Evolutionary conservation across 2,888 invertebrate species (phyloP).

Genomic region (Acronicta alni): DNA sequence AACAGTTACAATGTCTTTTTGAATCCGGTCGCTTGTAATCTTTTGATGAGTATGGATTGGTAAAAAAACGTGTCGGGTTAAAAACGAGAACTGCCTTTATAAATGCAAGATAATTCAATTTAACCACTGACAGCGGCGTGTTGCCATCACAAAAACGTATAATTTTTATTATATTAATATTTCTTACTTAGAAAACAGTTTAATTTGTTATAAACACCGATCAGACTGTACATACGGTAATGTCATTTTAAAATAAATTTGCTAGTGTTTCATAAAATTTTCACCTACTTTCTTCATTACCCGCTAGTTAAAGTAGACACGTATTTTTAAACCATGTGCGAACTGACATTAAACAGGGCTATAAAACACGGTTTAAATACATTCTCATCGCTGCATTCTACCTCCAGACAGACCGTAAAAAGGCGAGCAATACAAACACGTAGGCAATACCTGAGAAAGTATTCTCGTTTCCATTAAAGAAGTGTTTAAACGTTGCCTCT

Average conservation of each 20-base stretch:
- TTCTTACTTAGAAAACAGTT: constrained; percentile 5
- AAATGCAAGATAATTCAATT: constrained; percentile 25
- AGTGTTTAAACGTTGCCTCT: constrained; percentile 39
- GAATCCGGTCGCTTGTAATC: constrained; percentile 33
- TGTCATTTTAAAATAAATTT: constrained; percentile 1
- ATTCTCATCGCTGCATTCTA: constrained; percentile 38
- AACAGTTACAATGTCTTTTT: constrained; percentile 34
- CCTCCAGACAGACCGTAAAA: constrained; percentile 46
- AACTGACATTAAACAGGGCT: constrained; percentile 25
- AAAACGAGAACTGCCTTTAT: constrained; percentile 9
- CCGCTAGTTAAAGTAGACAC: constrained; percentile 2
- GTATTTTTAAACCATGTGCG: constrained; percentile 25
- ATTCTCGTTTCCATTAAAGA: constrained; percentile 57
- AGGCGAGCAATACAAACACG: constrained; percentile 51
- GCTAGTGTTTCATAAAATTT: constrained; percentile 5
- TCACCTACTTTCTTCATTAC: neutral
- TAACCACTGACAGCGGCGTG: constrained; percentile 16
- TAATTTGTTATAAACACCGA: constrained; percentile 7
- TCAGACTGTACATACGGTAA: constrained; percentile 2
- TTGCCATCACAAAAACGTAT: constrained; percentile 16
- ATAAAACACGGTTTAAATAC: constrained; percentile 31
- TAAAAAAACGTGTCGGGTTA: constrained; percentile 25
- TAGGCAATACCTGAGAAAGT: constrained; percentile 60
- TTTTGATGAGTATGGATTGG: constrained; percentile 40
- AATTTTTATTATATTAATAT: constrained; percentile 17